These are phyloP conservation scores for Lithophane semibrunnea DNA, from an alignment of 2,888 invertebrate species.

Conservation along the genomic window DNA sequence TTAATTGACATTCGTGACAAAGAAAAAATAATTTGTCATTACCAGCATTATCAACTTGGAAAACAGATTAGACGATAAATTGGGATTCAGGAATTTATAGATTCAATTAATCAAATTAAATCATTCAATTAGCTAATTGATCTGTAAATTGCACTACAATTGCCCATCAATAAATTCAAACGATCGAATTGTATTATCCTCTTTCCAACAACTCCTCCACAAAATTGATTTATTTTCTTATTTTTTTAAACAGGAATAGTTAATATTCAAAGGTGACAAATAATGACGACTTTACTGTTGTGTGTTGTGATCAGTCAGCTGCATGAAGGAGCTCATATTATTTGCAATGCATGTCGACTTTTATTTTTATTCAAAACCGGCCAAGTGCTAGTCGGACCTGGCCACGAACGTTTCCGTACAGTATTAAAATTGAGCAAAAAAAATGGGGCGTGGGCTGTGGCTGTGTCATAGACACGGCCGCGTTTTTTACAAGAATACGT, in stretches of 20 bases:
- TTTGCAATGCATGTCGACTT: too few species aligned
- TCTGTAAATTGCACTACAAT: not conserved
- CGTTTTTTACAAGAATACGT: too few species aligned
- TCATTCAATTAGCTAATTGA: slow-evolving; percentile 1
- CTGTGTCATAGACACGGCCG: too few species aligned
- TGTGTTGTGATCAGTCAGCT: too few species aligned
- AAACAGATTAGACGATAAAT: not conserved
- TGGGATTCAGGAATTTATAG: not conserved
- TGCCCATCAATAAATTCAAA: slow-evolving; percentile 6
- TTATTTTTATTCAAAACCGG: too few species aligned
- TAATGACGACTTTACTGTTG: not conserved
- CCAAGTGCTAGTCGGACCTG: too few species aligned
- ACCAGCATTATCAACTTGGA: too few species aligned
- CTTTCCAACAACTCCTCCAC: not conserved
- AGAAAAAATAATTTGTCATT: not conserved
- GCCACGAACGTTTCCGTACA: too few species aligned
- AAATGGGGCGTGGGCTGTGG: too few species aligned
- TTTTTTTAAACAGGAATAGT: not conserved
- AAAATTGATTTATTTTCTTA: not conserved
- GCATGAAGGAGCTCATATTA: too few species aligned
- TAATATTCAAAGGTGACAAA: not conserved
- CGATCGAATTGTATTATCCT: not conserved
- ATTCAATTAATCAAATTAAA: slow-evolving; percentile 11
- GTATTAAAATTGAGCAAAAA: too few species aligned
- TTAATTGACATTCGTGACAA: not conserved